Evolutionary conservation across 2,888 invertebrate species (phyloP).

Genomic region (Drosophila multiciliata): DNA sequence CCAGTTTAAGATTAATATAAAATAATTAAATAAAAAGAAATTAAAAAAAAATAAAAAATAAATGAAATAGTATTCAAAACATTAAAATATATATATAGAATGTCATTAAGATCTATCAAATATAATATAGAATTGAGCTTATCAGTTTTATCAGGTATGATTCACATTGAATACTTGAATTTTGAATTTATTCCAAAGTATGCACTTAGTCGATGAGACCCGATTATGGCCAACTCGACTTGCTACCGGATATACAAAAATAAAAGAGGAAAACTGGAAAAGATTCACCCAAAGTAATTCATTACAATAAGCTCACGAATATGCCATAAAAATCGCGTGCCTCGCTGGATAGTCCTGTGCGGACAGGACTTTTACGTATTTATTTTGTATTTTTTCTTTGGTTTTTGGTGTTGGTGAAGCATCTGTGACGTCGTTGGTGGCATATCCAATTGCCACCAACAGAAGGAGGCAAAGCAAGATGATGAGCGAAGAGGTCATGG

Average conservation of each 20-base stretch:
- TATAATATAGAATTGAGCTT: background rate
- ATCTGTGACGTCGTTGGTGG: constrained; percentile 49
- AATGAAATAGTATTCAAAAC: too few species aligned
- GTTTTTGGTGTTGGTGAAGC: constrained; percentile 7
- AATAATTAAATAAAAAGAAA: background rate
- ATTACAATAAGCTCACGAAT: constrained; percentile 84
- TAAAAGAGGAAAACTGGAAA: constrained; percentile 11
- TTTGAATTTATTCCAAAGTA: background rate
- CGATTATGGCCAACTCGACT: background rate
- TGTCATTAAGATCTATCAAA: background rate
- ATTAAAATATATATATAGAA: too few species aligned
- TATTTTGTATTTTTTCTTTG: background rate
- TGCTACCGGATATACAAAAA: background rate
- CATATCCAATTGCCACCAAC: constrained; percentile 54
- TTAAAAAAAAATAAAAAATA: background rate
- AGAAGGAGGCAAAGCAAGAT: background rate
- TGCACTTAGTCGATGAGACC: background rate
- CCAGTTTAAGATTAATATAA: background rate
- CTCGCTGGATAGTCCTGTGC: constrained; percentile 14
- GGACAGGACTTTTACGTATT: constrained; percentile 12
- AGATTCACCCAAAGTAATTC: constrained; percentile 76
- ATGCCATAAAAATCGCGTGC: constrained; percentile 83
- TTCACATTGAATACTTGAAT: background rate
- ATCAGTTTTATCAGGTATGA: background rate
- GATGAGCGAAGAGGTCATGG: constrained; percentile 26